Conservation (phyloP, 2,113 vertebrate species). For the Lasiurus cinereus region DNA sequence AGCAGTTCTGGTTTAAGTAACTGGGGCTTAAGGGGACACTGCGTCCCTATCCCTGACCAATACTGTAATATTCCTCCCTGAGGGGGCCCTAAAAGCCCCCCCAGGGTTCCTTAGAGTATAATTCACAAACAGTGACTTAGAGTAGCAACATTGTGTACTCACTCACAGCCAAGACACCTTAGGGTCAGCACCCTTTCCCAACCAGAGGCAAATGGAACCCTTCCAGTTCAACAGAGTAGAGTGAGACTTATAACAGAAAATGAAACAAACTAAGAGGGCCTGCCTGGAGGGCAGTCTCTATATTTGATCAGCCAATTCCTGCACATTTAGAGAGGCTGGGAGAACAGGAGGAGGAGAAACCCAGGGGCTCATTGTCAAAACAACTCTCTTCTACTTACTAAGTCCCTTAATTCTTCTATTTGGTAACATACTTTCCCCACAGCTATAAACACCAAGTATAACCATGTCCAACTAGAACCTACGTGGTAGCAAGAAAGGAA, state of each 20-base stretch:
- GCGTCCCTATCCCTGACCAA: neutral
- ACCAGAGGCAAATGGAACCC: neutral
- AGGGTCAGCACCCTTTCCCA: neutral
- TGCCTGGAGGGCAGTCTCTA: neutral
- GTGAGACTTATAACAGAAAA: neutral
- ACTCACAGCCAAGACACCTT: neutral
- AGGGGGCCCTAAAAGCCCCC: neutral
- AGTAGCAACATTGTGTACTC: neutral
- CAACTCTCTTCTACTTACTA: neutral
- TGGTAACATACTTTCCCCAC: neutral
- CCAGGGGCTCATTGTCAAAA: neutral
- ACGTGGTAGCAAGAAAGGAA: constrained; percentile 81
- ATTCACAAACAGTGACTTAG: neutral
- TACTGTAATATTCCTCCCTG: neutral
- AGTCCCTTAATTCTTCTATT: neutral
- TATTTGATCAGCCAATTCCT: neutral
- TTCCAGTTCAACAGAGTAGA: neutral
- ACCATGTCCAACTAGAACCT: constrained; percentile 9
- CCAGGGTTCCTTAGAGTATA: neutral
- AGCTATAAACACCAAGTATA: neutral
- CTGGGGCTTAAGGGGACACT: neutral
- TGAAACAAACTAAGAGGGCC: neutral
- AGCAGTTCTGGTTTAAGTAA: neutral
- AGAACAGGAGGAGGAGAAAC: neutral
- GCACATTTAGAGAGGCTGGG: neutral